These are phyloP conservation scores for Campaea margaritaria DNA, from an alignment of 2,888 invertebrate genomes.

Conservation along the genomic window DNA sequence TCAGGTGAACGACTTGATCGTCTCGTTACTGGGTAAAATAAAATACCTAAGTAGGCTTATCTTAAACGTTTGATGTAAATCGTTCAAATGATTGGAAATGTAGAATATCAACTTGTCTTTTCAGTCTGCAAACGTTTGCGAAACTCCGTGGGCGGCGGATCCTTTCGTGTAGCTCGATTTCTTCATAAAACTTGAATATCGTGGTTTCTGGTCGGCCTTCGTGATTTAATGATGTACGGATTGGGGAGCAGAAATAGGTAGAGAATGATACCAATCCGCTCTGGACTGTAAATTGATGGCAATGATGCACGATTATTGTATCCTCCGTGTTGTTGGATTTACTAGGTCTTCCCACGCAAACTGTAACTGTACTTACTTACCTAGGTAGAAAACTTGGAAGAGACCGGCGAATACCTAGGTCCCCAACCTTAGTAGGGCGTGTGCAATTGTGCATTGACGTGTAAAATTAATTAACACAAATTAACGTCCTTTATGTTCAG, in stretches of 20 bases:
- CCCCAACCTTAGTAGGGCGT: background rate
- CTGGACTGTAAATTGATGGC: no score
- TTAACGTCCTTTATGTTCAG: background rate
- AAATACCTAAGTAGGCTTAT: no score
- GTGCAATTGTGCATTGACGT: background rate
- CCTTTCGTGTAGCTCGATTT: slow-evolving; percentile 24
- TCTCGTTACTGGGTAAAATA: no score
- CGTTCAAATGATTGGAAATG: no score
- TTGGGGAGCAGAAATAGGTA: no score
- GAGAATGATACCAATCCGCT: background rate
- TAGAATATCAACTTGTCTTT: background rate
- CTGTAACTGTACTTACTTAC: no score
- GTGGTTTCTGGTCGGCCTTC: slow-evolving; percentile 26
- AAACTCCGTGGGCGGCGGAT: slow-evolving; percentile 21
- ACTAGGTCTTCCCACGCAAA: background rate
- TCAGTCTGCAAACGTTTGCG: slow-evolving; percentile 19
- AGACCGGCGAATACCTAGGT: no score
- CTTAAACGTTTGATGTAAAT: no score
- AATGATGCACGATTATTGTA: background rate
- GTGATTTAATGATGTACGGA: slow-evolving; percentile 5
- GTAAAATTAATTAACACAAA: slow-evolving; percentile 1
- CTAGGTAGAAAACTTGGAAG: no score
- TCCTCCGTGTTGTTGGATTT: background rate
- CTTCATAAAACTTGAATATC: slow-evolving; percentile 21
- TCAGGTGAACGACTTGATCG: no score